Base-by-base conservation (phyloP, 2,797 vertebrate genomes). In the Pitangus sulphuratus region DNA sequence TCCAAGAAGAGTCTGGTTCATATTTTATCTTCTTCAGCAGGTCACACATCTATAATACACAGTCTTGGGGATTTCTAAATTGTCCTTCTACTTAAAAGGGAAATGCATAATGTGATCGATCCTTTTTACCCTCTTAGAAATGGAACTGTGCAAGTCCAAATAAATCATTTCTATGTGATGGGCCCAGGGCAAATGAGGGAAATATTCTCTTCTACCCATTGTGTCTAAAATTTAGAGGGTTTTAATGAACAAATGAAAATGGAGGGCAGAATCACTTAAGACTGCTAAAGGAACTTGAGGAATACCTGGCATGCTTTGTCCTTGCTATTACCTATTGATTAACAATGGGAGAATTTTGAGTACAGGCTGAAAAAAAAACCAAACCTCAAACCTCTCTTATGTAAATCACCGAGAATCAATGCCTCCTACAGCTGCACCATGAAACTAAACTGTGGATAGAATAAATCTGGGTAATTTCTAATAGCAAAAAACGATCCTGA, bases 321-420 rank as follows among this genome's bases (percentile, higher is more conserved):
- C 75, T 94, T 95, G 80, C 58, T 64, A 10, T 86, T 86, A 75
- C 47, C 51, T 83, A 53, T 80, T 75, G 90, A 96, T 96, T 64
- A 92, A 87, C 33, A 83, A 10, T 6, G 17, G 57, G 68, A 35
- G 30, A 71, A 65, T 69, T 77, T 62, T 74, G 65, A 85, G 31
- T 40, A 89, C 15, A 66, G 61, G 28, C 42, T 89, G 64, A 37
- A 37, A 37, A 39, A 39, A 7, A 37, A 22, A 37, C 50, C 50
- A 57, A 4, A 14, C 53, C 9, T 31, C 19, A 10, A 18, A 31
- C 2, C 21, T 4, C 8, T 45, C 18, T 37, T 54, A 44, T 31
- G 70, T 89, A 95, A 75, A 96, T 86, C 45, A 47, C 33, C 30
- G 19, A 45, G 56, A 82, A 88, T 93, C 64, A 42, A 79, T 90